Evolutionary conservation across 2,113 vertebrate species (phyloP).

Genomic region (Talpa occidentalis): DNA sequence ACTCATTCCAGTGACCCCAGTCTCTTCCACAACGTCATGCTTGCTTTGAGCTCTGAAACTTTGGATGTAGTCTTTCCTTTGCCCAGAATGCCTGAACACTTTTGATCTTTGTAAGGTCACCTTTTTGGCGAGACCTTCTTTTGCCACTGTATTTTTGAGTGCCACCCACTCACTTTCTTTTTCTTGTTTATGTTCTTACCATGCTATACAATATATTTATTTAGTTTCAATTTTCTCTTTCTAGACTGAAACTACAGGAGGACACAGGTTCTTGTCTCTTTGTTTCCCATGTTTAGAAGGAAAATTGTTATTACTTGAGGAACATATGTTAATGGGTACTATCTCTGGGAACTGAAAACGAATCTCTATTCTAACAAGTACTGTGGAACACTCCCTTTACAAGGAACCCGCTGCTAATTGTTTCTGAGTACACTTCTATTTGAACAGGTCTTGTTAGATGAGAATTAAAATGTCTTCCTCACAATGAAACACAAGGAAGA

Average conservation of each 20-base stretch:
- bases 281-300: neutral
- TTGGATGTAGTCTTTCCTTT: neutral
- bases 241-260: neutral
- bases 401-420: neutral
- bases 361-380: neutral
- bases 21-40: rapidly evolving
- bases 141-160: neutral
- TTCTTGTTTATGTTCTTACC: neutral
- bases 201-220: neutral
- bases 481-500: neutral
- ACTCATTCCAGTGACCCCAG: neutral
- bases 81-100: neutral
- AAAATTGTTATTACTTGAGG: neutral
- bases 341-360: neutral
- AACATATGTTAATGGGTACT: neutral
- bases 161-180: neutral
- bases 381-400: neutral
- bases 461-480: conserved; percentile 76
- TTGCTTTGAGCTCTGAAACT: neutral
- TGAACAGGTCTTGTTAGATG: conserved; percentile 51
- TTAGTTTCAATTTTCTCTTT: neutral
- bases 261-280: neutral
- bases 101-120: neutral
- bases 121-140: neutral
- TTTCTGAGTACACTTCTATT: neutral